Conservation (phyloP, 2,797 vertebrate genomes). For the Crocidura indochinensis region DNA sequence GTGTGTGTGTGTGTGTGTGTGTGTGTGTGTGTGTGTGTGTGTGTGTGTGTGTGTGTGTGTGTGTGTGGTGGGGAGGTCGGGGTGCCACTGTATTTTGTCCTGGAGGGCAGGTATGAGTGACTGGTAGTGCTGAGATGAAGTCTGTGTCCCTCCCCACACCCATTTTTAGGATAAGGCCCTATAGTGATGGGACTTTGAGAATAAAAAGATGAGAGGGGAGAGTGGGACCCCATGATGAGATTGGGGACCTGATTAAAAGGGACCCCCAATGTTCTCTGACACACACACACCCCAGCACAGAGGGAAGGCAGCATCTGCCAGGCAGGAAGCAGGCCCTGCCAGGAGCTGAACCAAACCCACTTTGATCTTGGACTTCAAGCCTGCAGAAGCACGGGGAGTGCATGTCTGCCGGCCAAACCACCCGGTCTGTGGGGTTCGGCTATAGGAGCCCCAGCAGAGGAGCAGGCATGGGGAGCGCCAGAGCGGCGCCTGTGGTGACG, state of each 20-base stretch:
- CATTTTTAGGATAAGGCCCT: background rate
- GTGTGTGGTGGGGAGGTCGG: too few relatives aligned
- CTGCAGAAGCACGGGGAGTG: background rate
- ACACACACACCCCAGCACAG: background rate
- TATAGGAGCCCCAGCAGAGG: too few relatives aligned
- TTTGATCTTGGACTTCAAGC: background rate
- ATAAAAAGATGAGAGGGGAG: too few relatives aligned
- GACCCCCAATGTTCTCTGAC: background rate
- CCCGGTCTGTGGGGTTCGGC: background rate
- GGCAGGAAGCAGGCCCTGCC: background rate
- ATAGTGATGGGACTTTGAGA: background rate
- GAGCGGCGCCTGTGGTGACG: too few relatives aligned
- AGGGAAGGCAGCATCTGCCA: fast-evolving
- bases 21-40: too few relatives aligned
- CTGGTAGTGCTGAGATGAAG: too few relatives aligned
- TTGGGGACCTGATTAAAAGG: background rate
- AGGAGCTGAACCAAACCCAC: background rate
- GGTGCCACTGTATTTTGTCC: background rate
- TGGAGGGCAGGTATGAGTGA: background rate
- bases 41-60: too few relatives aligned
- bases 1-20: too few relatives aligned
- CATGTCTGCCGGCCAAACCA: background rate
- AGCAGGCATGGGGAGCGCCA: too few relatives aligned
- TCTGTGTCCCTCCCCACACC: background rate
- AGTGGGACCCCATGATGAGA: background rate